Base-by-base conservation (phyloP, 2,113 vertebrate species). In the Embiotoca jacksoni region DNA sequence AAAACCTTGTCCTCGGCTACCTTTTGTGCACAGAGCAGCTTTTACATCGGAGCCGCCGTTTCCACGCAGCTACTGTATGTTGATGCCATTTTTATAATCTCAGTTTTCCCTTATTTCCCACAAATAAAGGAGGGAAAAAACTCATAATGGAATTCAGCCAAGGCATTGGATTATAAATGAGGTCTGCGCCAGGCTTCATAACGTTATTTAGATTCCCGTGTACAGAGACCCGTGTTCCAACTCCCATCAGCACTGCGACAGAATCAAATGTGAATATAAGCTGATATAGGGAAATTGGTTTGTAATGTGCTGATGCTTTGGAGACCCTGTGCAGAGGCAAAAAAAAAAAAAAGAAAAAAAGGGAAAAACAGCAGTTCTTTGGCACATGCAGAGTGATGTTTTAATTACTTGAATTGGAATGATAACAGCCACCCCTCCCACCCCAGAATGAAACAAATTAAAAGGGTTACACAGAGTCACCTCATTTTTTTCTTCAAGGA, bases 151-250 rank as follows among this genome's bases (percentile, higher is more conserved):
- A 96, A 98, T 97, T 96, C 96, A 96, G 96, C 95, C 88, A 93
- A 96, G 94, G 95, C 95, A 95, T 96, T 96, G 96, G 96, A 96
- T 96, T 99, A 97, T 98, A 98, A 99, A 99, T 99, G 96, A 99
- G 96, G 96, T 98, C 96, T 97, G 96, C 93, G 96, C 95, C 95
- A 94, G 95, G 95, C 95, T 65, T 96, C 95, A 94, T 97, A 96
- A 96, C 96, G 95, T 98, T 98, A 97, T 97, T 98, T 97, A 97
- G 96, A 96, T 96, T 98, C 96, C 94, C 94, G 96, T 96, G 96
- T 97, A 95, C 94, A 93, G 93, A 96, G 96, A 96, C 96, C 94
- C 93, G 95, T 96, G 96, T 96, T 96, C 95, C 94, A 96, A 95
- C 94, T 98, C 97, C 97, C 98, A 95, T 96, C 97, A 98, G 97